phyloP scores from a whole-genome alignment of 2,888 invertebrate species.

The Leucophenga montana region DNA sequence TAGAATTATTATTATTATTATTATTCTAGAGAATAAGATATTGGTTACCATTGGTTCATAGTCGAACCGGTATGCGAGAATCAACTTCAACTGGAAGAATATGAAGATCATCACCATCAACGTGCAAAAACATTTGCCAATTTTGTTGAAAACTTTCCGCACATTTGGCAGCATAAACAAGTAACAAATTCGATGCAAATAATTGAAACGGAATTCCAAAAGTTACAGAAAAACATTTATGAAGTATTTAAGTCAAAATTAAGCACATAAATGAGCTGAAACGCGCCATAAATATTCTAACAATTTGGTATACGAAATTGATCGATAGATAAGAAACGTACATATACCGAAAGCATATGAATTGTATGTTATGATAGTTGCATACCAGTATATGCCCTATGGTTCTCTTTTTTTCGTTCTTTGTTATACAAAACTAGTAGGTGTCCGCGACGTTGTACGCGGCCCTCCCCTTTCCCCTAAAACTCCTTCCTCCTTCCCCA shows the following conservation, averaged over 20 bases:
- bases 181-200: background rate
- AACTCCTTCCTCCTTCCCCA: too few species aligned
- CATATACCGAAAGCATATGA: slow-evolving; percentile 30
- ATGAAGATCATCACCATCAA: slow-evolving; percentile 40
- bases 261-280: slow-evolving; percentile 45
- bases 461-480: too few species aligned
- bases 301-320: slow-evolving; percentile 47
- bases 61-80: slow-evolving; percentile 43
- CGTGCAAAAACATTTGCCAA: slow-evolving; percentile 48
- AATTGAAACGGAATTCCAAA: slow-evolving; percentile 26
- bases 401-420: too few species aligned
- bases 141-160: slow-evolving; percentile 35
- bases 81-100: slow-evolving; percentile 35
- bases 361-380: slow-evolving; percentile 49
- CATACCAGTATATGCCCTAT: slow-evolving; percentile 49
- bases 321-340: slow-evolving; percentile 47
- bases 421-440: too few species aligned
- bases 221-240: slow-evolving; percentile 42
- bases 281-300: slow-evolving; percentile 55
- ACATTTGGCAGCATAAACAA: slow-evolving; percentile 46
- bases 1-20: slow-evolving; percentile 31
- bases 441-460: too few species aligned
- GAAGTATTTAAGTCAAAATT: slow-evolving; percentile 27
- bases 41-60: slow-evolving; percentile 42
- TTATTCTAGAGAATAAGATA: too few species aligned